Evolutionary conservation across 1,140 invertebrate species (phyloP), one percentile per base, ranked within the genome.

Genomic region (Plectrocnemia conspersa): DNA sequence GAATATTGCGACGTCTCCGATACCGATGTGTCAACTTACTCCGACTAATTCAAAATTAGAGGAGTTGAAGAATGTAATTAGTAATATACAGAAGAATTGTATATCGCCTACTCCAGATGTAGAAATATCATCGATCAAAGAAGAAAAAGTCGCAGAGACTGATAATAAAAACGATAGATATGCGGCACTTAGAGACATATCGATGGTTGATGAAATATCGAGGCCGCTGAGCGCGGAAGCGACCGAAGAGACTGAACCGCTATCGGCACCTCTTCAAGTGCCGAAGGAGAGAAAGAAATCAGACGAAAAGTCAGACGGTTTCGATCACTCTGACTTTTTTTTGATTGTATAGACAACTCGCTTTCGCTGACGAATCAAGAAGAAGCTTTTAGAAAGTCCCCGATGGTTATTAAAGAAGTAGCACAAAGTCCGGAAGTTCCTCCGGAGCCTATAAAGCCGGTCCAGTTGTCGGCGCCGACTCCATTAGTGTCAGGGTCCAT

Each of bases 161-260:
- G 52, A 61, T 27, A 59, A 45, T 9, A 52, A 56, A 21, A 44
- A 3, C n/a, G 84, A 87, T 71, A 79, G 79, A 62, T 87, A 87
- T 65, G 84, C 84, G 0, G 84, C 84, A 0, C 65, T 85, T 42
- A 65, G 85, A 27, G 84, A 86, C 65, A 85, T 86, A 18, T 82
- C 81, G 46, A 75, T 80, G 60, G 76, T 79, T 15, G 79, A 81
- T 58, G 75, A 78, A 54, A 65, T 74, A 3, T 76, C 74, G 9
- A 27, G 59, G 22, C 59, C 59, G 0, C 53, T 61, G 9, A 61
- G 59, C 23, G 55, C 59, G 13, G 59, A 61, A 9, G 21, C 58
- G 25, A 40, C 47, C 25, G 79, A 80, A 9, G 79, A 79, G 46
- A 69, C 70, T 29, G 74, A 78, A 38, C 70, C 69, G 0, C 46